Base-by-base conservation (phyloP, 2,113 vertebrate species). In the Perca flavescens region DNA sequence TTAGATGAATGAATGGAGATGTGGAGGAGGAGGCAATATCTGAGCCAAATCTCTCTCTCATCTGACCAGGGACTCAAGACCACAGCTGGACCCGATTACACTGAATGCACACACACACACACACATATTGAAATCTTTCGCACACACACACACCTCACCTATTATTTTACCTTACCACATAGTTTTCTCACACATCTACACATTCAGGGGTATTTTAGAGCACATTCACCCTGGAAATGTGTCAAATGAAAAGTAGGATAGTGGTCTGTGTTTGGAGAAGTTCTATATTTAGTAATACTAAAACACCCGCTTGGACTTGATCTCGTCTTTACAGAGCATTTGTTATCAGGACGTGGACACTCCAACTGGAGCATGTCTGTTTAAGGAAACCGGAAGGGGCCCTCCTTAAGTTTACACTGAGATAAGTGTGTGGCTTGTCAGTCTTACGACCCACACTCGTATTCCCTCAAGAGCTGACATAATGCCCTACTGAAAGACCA, bases 41-140 rank as follows among this genome's bases (percentile, higher is more conserved):
- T 25, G 84, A 91, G 91, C 93, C 89, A 92, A 90, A 82, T 85
- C 14, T 34, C 80, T 91, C 89, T 85, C 89, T 92, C 87, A 78
- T 94, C 87, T 94, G 92, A 94, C 94, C 89, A 84, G 80, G 84
- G 93, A 92, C 92, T 93, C 89, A 89, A 94, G 89, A 94, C 90
- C 92, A 93, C 95, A 96, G 92, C 94, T 95, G 94, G 92, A 85
- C 79, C 81, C 19, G 60, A 94, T 95, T 95, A 95, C 43, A 53
- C 65, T 68, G 46, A 34, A 83, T 40, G 50, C 72, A 82, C 40
- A 73, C 75, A 81, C 72, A 82, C 40, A 73, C 75, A 81, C 66
- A 74, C 70, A 79, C 53, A 85, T 71, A 80, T 93, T 93, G 79
- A 80, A 61, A 53, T 70, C 49, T 80, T 64, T 75, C 86, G 83